Conservation (phyloP, 2,888 invertebrate species). For the Alloscopus bannaensis region DNA sequence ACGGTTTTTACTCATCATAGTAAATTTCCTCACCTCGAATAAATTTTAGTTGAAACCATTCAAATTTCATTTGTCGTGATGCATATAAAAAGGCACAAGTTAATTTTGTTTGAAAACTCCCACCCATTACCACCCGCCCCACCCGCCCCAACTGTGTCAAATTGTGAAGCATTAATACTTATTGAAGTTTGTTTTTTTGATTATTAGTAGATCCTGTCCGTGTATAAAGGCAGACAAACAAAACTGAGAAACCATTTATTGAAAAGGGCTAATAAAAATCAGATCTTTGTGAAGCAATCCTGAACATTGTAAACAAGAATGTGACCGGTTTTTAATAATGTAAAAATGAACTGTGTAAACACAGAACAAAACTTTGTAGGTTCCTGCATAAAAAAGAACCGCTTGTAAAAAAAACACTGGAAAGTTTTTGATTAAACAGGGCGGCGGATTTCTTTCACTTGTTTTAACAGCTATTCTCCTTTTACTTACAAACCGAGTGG, state of each 20-base stretch:
- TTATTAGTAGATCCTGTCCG: too few relatives aligned
- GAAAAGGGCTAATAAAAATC: slow-evolving; percentile 8
- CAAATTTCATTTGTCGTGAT: too few relatives aligned
- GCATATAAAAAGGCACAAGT: too few relatives aligned
- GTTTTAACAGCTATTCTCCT: slow-evolving; percentile 18
- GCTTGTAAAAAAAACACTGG: slow-evolving; percentile 22
- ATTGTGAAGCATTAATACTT: too few relatives aligned
- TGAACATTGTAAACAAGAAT: slow-evolving; percentile 30
- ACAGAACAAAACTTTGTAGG: neutral
- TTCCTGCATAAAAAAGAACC: neutral
- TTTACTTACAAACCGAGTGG: neutral
- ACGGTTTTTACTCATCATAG: too few relatives aligned
- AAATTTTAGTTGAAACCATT: too few relatives aligned
- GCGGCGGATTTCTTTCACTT: slow-evolving; percentile 33
- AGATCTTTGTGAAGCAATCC: slow-evolving; percentile 16
- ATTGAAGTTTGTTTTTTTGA: too few relatives aligned
- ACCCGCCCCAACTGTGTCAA: too few relatives aligned
- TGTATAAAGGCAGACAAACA: neutral
- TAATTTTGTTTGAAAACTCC: too few relatives aligned
- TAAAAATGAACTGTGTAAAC: neutral
- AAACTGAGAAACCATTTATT: slow-evolving; percentile 1
- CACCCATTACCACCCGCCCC: too few relatives aligned
- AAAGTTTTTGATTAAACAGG: slow-evolving; percentile 35
- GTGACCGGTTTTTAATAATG: neutral
- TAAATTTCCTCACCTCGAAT: too few relatives aligned